Base-by-base conservation (phyloP, 1,140 invertebrate species). In the Arion vulgaris region DNA sequence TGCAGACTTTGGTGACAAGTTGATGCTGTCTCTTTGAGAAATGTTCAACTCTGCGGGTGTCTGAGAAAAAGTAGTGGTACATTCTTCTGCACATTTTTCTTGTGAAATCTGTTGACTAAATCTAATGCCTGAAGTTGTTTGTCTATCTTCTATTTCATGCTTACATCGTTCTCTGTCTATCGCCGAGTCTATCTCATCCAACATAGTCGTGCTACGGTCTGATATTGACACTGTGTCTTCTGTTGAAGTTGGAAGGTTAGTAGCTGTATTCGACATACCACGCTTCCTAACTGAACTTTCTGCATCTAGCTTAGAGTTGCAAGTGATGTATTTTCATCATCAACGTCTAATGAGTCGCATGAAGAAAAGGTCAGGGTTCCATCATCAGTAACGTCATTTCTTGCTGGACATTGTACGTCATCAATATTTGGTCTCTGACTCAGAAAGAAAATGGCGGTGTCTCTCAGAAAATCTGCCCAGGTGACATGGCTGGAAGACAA, bases 301-400 rank as follows among this genome's bases (percentile, higher is more conserved):
- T 2, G 39, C 45, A 0, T 75, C 73, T 2, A 51, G 7, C 11
- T 75, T 45, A 17, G 73, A 51, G 26, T 32, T 51, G 45, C 73
- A 75, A 0, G 73, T 49, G 45, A 9, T 75, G 73, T 75, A 75
- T 0, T n/a, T 11, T 75, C 73, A 9, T 75, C 73, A 51, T 75
- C 73, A 13, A 1, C 73, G 45, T 75, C 49, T 34, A 75, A 26
- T 17, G 73, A 75, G 73, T 51, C 26, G 34, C 38, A 75, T 26
- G 71, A 72, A 15, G 71, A 45, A 23, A 49, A 75, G 38, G 41
- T 75, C 38, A 49, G 26, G 23, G 41, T 75, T 5, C 28, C 45
- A 5, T 45, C 45, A n/a, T 75, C 73, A 13, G 45, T 51, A n/a
- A 28, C 41, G 28, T 75, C 73, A 32, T 0, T 15, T 11, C 17